Percentiles rank a stretch among this genome's conserved stretches.
phyloP scores from a whole-genome alignment of 2,888 invertebrate genomes.

The Apamea anceps region DNA sequence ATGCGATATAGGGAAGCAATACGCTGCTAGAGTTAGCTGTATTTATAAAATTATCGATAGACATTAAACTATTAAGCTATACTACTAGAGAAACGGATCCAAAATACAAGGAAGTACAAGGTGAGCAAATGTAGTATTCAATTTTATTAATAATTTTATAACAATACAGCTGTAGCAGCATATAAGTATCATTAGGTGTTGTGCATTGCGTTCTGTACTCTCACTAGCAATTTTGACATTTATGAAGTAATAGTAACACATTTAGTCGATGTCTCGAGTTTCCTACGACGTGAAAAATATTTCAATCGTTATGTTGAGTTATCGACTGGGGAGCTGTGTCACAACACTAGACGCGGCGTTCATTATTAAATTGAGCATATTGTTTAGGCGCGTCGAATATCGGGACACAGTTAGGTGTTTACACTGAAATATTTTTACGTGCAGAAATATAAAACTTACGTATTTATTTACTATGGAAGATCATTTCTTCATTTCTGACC shows the following conservation, averaged over 20 bases:
- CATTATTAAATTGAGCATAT: slow-evolving; percentile 84
- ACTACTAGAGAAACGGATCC: slow-evolving; percentile 85
- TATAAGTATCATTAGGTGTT: slow-evolving; percentile 72
- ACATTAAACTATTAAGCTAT: slow-evolving; percentile 78
- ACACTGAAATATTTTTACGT: slow-evolving; percentile 81
- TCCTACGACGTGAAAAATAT: slow-evolving; percentile 80
- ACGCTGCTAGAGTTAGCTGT: slow-evolving; percentile 73
- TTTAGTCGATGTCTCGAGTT: slow-evolving; percentile 89
- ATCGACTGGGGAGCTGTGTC: slow-evolving; percentile 66
- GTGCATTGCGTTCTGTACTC: slow-evolving; percentile 75
- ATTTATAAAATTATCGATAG: slow-evolving; percentile 82
- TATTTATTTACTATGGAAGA: slow-evolving; percentile 89
- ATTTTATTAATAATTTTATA: slow-evolving; percentile 82
- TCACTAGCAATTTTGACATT: slow-evolving; percentile 78
- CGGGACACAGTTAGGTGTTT: slow-evolving; percentile 63
- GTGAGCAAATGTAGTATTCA: slow-evolving; percentile 85
- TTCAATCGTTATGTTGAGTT: slow-evolving; percentile 70
- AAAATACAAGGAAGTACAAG: slow-evolving; percentile 86
- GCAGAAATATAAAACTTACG: slow-evolving; percentile 83
- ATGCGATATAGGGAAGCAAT: slow-evolving; percentile 73
- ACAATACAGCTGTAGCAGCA: slow-evolving; percentile 81
- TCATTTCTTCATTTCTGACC: slow-evolving; percentile 85
- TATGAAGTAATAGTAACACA: slow-evolving; percentile 88
- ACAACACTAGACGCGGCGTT: slow-evolving; percentile 73
- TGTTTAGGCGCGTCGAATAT: slow-evolving; percentile 74